These are phyloP conservation scores for Diaprepes abbreviatus DNA, from an alignment of 2,888 invertebrate species.

Conservation along the genomic window DNA sequence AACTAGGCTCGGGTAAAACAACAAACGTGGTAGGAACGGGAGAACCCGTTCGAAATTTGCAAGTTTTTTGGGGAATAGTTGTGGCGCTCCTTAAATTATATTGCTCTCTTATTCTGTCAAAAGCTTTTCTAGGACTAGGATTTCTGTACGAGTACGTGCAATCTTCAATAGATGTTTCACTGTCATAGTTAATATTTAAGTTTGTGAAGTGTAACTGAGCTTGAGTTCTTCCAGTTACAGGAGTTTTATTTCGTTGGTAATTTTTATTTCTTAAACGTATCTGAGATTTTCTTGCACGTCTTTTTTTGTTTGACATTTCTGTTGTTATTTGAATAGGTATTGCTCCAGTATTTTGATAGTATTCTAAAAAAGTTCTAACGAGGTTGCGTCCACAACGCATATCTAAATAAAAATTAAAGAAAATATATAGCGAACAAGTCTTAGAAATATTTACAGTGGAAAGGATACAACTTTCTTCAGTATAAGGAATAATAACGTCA, in stretches of 20 bases:
- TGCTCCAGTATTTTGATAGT: conserved; percentile 82
- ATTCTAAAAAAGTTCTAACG: conserved; percentile 82
- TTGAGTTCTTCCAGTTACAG: conserved; percentile 69
- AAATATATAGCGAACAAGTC: conserved; percentile 9
- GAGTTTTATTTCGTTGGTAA: conserved; percentile 65
- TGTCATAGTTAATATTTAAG: conserved; percentile 71
- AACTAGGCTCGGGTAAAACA: conserved; percentile 73
- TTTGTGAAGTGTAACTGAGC: conserved; percentile 71
- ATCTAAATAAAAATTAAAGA: conserved; percentile 70
- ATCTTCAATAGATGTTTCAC: conserved; percentile 70
- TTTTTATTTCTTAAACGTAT: conserved; percentile 61
- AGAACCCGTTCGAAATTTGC: conserved; percentile 23
- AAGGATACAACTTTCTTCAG: conserved; percentile 97
- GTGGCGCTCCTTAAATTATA: conserved; percentile 51
- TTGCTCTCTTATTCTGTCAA: conserved; percentile 55
- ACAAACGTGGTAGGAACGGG: conserved; percentile 59
- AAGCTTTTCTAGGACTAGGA: conserved; percentile 57
- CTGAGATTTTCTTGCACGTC: conserved; percentile 53
- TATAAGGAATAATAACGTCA: conserved; percentile 85
- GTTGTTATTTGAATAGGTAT: conserved; percentile 70
- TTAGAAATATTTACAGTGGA: conserved; percentile 45
- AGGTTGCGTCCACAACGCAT: conserved; percentile 84
- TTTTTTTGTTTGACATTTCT: conserved; percentile 64
- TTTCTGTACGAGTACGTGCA: conserved; percentile 59
- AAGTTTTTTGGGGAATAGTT: conserved; percentile 20